Conservation (phyloP, 2,888 invertebrate species). For the Sepioteuthis lessoniana region DNA sequence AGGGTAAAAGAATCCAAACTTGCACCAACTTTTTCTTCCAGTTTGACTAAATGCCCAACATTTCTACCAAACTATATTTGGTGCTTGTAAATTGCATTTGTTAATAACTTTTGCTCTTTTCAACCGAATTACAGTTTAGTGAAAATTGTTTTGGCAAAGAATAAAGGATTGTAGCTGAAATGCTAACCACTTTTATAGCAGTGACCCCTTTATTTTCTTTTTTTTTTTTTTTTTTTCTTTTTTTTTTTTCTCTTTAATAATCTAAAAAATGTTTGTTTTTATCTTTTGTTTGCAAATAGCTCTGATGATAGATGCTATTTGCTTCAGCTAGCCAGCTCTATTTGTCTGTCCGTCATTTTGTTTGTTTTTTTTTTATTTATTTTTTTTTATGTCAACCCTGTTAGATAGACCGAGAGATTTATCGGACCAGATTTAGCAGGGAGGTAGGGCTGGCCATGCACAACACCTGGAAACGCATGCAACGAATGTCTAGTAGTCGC, state of each 20-base stretch:
- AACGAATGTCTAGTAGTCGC: conserved; percentile 45
- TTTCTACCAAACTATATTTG: no score
- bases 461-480: conserved; percentile 47
- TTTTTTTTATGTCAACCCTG: not conserved
- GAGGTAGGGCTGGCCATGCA: conserved; percentile 41
- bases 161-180: not conserved
- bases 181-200: not conserved
- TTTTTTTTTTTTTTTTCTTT: no score
- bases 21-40: no score
- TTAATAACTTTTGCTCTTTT: no score
- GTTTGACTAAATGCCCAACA: no score
- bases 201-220: not conserved
- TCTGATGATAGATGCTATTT: not conserved
- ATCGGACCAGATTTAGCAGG: not conserved
- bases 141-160: no score
- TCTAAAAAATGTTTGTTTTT: not conserved
- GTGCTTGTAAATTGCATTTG: no score
- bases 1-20: no score
- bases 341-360: not conserved
- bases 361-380: no score
- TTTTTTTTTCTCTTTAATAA: not conserved
- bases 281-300: not conserved
- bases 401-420: not conserved
- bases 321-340: conserved; percentile 8
- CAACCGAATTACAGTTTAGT: no score